Conservation (phyloP, 2,113 vertebrate species). For the Eublepharis macularius region DNA sequence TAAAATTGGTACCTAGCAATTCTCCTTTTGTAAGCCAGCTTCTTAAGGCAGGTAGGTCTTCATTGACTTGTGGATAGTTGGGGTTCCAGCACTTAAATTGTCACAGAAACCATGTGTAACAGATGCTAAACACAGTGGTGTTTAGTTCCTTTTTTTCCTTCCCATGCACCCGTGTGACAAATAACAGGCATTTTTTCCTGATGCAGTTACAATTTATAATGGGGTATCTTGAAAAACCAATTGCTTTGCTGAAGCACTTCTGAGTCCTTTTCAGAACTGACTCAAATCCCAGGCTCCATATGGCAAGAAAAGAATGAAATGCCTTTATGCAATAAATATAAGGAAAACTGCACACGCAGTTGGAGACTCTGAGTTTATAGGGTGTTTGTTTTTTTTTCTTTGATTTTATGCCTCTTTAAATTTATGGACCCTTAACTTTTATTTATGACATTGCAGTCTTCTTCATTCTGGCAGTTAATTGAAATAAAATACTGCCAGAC, state of each 20-base stretch:
- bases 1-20: rapidly evolving
- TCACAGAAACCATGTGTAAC: not conserved
- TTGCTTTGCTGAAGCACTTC: conserved; percentile 23
- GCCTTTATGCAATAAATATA: conserved; percentile 22
- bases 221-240: conserved; percentile 52
- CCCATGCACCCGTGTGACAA: conserved; percentile 31
- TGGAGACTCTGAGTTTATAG: conserved; percentile 55
- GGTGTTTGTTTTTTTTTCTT: conserved; percentile 61
- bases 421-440: conserved; percentile 71
- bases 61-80: conserved; percentile 12
- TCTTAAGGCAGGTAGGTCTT: conserved; percentile 12
- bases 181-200: conserved; percentile 33
- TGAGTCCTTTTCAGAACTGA: not conserved
- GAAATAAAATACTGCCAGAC: conserved; percentile 72
- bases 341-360: conserved; percentile 41
- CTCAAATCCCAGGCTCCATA: conserved; percentile 48
- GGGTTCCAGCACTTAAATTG: conserved; percentile 2
- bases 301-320: conserved; percentile 42
- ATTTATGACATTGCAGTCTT: conserved; percentile 71
- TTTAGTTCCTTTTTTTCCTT: conserved; percentile 22
- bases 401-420: conserved; percentile 77
- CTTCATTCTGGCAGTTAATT: conserved; percentile 70
- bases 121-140: conserved; percentile 33
- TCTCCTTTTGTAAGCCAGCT: rapidly evolving
- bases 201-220: conserved; percentile 47